These are phyloP conservation scores for Erebia ligea DNA, from an alignment of 2,888 invertebrate genomes.

Conservation along the genomic window DNA sequence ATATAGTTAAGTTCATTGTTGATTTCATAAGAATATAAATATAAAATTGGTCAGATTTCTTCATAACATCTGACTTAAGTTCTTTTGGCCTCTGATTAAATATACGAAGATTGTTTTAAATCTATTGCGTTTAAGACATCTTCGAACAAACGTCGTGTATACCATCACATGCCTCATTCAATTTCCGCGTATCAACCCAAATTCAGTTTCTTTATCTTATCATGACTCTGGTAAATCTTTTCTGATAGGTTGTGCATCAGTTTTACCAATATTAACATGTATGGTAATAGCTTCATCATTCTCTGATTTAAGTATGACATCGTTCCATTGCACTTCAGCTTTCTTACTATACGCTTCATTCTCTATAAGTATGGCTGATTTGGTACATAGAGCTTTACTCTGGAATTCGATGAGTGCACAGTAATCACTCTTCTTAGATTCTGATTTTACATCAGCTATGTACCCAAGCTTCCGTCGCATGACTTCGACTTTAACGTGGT, in stretches of 20 bases:
- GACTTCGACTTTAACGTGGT: constrained; percentile 75
- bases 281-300: constrained; percentile 76
- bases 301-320: constrained; percentile 73
- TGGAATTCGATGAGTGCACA: constrained; percentile 77
- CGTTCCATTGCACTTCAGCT: constrained; percentile 77
- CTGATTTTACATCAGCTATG: constrained; percentile 67
- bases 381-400: constrained; percentile 72
- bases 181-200: constrained; percentile 23
- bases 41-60: background rate
- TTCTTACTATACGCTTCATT: constrained; percentile 77
- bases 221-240: constrained; percentile 61
- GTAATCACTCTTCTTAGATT: constrained; percentile 73
- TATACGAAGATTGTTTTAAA: constrained; percentile 27
- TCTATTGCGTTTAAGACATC: constrained; percentile 23
- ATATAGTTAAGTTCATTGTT: constrained; percentile 2
- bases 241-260: constrained; percentile 49
- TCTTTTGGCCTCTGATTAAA: constrained; percentile 27
- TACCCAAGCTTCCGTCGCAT: constrained; percentile 76
- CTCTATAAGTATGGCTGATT: constrained; percentile 74
- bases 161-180: constrained; percentile 35
- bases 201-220: constrained; percentile 9
- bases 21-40: constrained; percentile 16
- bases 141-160: constrained; percentile 31
- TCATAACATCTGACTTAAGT: constrained; percentile 24
- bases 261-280: constrained; percentile 74